phyloP scores from a whole-genome alignment of 2,113 vertebrate species.

The Puntigrus tetrazona region DNA sequence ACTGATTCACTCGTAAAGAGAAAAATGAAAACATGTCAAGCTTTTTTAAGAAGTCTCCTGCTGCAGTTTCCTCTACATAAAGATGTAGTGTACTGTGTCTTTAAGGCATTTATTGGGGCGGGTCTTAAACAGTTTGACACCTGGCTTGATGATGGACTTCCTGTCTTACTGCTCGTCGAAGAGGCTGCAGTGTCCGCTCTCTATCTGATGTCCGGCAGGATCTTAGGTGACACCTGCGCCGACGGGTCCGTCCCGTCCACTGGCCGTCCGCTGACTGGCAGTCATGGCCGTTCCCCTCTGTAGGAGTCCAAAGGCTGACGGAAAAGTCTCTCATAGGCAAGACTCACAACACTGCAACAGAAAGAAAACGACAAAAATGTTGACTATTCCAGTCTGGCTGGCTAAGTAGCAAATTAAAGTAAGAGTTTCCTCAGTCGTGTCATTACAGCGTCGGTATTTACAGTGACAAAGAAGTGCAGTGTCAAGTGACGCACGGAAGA shows the following conservation, averaged over 20 bases:
- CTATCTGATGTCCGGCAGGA: conserved; percentile 49
- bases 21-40: conserved; percentile 49
- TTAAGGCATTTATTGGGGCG: conserved; percentile 81
- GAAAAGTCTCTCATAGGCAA: conserved; percentile 60
- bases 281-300: conserved; percentile 16
- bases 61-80: conserved; percentile 67
- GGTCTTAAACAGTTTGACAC: conserved; percentile 67
- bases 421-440: conserved; percentile 30
- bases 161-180: conserved; percentile 56
- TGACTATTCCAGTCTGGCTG: not conserved
- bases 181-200: conserved; percentile 49
- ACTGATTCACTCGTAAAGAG: conserved; percentile 74
- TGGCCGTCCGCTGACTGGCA: not conserved
- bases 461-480: conserved; percentile 11
- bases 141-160: conserved; percentile 60
- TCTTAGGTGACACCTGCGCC: conserved; percentile 10
- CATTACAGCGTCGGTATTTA: conserved; percentile 30
- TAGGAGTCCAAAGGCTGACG: conserved; percentile 36
- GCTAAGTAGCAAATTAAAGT: conserved; percentile 25
- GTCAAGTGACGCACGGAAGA: not conserved
- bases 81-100: conserved; percentile 70
- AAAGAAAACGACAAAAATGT: conserved; percentile 8
- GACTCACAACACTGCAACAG: conserved; percentile 70
- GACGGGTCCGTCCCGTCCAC: conserved; percentile 31
- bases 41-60: conserved; percentile 69